Base-by-base conservation (phyloP, 2,797 vertebrate genomes). In the Gorsachius magnificus region DNA sequence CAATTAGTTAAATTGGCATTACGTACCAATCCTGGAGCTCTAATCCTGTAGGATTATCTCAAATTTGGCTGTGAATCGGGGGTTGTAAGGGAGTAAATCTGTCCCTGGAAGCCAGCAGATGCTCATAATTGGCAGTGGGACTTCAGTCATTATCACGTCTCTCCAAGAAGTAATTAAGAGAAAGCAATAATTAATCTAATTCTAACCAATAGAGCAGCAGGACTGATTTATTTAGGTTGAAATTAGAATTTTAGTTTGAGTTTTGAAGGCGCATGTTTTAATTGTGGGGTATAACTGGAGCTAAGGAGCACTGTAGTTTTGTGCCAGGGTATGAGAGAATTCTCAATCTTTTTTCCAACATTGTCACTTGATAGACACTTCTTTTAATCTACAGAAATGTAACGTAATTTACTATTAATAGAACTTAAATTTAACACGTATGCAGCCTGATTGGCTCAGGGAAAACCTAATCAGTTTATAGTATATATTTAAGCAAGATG, bases 311-410 rank as follows among this genome's bases (percentile, higher is more conserved):
- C 20, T 45, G 22, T 36, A 48, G 28, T 48, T 84, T 89, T 71
- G 24, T 77, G 53, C 45, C 46, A 58, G 15, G 1, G 13, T 92
- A 11, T 61, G 68, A 83, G 28, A 85, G 15, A 92, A 77, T 83
- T 89, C 51, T 48, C 17, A 6, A 33, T 38, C 48, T 66, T 71
- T 13, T 60, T 28, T 5, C 9, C 17, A 43, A 3, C 31, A 16
- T 36, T 60, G 31, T 74, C 50, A n/a, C 16, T 69, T 71, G 92
- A 82, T 91, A 95, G 75, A 45, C 72, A 54, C 5, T 61, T 83
- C 26, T 72, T 91, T 45, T 56, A 79, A 92, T 96, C 91, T 90
- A 82, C 48, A 79, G 95, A 94, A 96, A 91, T 92, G 86, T 95
- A 91, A 85, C 5, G 29, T 94, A 91, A 83, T 74, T 81, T 95